These are phyloP conservation scores for Dipodomys merriami DNA, from an alignment of 2,113 vertebrate genomes.

Conservation along the genomic window DNA sequence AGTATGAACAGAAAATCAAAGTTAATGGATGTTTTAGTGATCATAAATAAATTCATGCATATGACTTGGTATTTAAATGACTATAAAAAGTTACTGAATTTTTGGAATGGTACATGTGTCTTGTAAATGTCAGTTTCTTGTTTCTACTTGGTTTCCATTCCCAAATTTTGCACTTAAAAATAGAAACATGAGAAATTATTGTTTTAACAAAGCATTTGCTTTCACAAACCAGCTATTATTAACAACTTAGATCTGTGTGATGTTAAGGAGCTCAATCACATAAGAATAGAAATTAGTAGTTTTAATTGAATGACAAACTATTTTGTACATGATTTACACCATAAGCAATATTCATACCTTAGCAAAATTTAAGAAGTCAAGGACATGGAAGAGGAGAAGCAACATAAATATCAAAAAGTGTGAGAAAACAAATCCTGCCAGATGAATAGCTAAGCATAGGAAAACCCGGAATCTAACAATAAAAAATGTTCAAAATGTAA, in stretches of 20 bases:
- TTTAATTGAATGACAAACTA: not conserved
- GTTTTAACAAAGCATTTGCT: conserved; percentile 9
- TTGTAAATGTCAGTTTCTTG: conserved; percentile 38
- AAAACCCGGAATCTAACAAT: too few relatives aligned
- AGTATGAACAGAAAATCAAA: conserved; percentile 50
- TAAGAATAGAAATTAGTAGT: not conserved
- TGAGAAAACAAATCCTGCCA: too few relatives aligned
- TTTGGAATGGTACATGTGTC: conserved; percentile 17
- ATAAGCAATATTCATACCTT: conserved; percentile 16
- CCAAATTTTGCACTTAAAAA: conserved; percentile 27
- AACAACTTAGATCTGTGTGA: conserved; percentile 39
- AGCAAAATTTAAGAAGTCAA: not conserved
- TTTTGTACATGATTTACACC: conserved; percentile 1
- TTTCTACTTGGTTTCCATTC: conserved; percentile 46
- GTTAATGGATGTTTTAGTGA: conserved; percentile 33
- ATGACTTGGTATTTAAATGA: conserved; percentile 49
- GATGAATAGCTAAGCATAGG: too few relatives aligned
- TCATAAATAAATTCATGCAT: conserved; percentile 71
- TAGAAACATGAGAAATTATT: conserved; percentile 40
- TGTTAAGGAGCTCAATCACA: conserved; percentile 9
- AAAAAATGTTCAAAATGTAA: too few relatives aligned
- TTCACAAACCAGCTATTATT: conserved; percentile 7
- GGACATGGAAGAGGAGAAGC: too few relatives aligned
- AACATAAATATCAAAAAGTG: too few relatives aligned
- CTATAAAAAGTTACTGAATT: conserved; percentile 62